These are phyloP conservation scores for Ischnus inquisitorius DNA, from an alignment of 2,888 invertebrate species.

Conservation along the genomic window DNA sequence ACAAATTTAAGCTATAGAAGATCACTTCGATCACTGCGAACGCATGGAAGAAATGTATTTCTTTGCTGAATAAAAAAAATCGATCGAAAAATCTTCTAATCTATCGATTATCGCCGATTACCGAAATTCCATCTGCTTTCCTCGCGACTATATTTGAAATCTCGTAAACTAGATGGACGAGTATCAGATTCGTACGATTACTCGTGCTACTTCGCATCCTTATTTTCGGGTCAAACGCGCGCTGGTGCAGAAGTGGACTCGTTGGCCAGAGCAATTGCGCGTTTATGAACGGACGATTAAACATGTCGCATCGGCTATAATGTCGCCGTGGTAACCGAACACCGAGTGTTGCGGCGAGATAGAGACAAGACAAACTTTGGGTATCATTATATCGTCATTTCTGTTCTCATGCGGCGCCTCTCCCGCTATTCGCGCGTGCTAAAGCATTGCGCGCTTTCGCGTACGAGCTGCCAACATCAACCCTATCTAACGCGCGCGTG, in stretches of 20 bases:
- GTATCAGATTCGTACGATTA: background rate
- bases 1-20: too few species aligned
- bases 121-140: background rate
- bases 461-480: background rate
- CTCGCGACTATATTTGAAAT: background rate
- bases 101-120: background rate
- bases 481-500: background rate
- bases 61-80: background rate
- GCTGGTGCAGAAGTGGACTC: background rate
- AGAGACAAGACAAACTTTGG: conserved; percentile 2
- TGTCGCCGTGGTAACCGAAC: conserved; percentile 33
- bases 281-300: conserved; percentile 42
- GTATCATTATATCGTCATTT: conserved; percentile 8
- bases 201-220: conserved; percentile 16
- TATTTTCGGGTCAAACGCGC: background rate
- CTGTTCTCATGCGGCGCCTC: background rate
- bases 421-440: background rate
- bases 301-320: conserved; percentile 37
- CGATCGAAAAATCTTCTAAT: background rate
- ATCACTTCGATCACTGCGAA: too few species aligned
- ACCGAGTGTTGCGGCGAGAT: conserved; percentile 8
- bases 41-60: too few species aligned
- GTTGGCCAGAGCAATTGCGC: conserved; percentile 7
- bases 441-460: background rate
- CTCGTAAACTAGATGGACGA: background rate